Base-by-base conservation (phyloP, 1,140 invertebrate species). In the Vanessa tameamea region DNA sequence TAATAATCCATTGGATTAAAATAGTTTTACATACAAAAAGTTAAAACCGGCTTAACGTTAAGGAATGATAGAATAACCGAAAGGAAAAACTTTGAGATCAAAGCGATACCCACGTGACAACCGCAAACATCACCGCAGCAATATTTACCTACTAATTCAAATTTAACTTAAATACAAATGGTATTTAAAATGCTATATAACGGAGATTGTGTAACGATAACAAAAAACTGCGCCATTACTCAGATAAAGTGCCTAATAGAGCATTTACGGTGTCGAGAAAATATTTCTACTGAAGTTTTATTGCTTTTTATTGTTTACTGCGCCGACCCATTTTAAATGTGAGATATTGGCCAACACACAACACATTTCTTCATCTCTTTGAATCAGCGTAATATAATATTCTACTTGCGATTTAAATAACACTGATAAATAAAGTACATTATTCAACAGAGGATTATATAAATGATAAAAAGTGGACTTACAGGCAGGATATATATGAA, bases 251-350 rank as follows among this genome's bases (percentile, higher is more conserved):
- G 63, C 76, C 59, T 78, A 78, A 78, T 78, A 78, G 72, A 74
- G 70, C 76, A 75, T 75, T 78, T 67, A 71, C 69, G 64, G 65
- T 72, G 77, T 78, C 73, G 69, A 57, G 63, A 51, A 78, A 78
- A 78, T 72, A 71, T 69, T 78, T 69, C 66, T 61, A 68, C 68
- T 70, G 67, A 80, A 84, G 77, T 84, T 86, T 87, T 87, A 88
- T 87, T 78, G 81, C 78, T 78, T 87, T 86, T 87, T 87, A 89
- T 87, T 87, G 87, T 89, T 86, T 87, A 87, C 84, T 76, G 64
- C 83, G 75, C 69, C 69, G 75, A 72, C 72, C 85, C 85, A 83
- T 84, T 89, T 83, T 82, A 76, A 65, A 78, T 78, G 83, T 89
- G 87, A 89, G 84, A 87, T 89, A 89, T 88, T 86, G 81, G 82